A percentile compares a stretch with the other conserved stretches of the same genome.
phyloP scores from a whole-genome alignment of 2,113 vertebrate species.

The Pao palembangensis region DNA sequence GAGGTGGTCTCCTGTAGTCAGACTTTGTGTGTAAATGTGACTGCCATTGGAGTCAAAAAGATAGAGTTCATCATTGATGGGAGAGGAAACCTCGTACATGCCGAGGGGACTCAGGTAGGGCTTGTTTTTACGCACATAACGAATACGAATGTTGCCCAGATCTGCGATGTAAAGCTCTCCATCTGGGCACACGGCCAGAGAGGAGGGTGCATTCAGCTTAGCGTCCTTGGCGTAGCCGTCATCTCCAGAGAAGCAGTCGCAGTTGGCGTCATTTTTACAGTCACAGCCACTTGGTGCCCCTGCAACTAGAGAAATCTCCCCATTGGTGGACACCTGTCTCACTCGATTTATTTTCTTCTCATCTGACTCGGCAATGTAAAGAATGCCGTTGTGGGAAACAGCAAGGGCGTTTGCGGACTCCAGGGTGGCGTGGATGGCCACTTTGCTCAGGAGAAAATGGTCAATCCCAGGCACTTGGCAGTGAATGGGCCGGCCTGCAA shows the following conservation, averaged over 20 bases:
- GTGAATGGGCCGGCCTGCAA: constrained; percentile 95
- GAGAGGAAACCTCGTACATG: constrained; percentile 94
- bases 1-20: constrained; percentile 91
- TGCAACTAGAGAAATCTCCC: constrained; percentile 91
- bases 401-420: constrained; percentile 91
- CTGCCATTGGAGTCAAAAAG: constrained; percentile 93
- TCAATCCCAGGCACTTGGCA: constrained; percentile 97
- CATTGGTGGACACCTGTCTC: constrained; percentile 90
- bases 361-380: constrained; percentile 94
- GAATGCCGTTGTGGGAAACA: constrained; percentile 87
- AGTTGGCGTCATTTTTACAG: constrained; percentile 96
- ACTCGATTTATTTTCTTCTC: constrained; percentile 97
- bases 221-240: constrained; percentile 97
- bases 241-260: constrained; percentile 95
- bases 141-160: constrained; percentile 92
- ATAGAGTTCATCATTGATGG: constrained; percentile 94
- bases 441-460: constrained; percentile 93
- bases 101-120: constrained; percentile 90
- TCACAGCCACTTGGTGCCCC: constrained; percentile 94
- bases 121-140: constrained; percentile 91
- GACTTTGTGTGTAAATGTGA: constrained; percentile 93
- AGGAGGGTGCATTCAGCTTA: constrained; percentile 88
- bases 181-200: constrained; percentile 89
- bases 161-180: constrained; percentile 94
- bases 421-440: constrained; percentile 90